Evolutionary conservation across 2,797 vertebrate genomes (phyloP).

Genomic region (Notoglanidium macrostoma): DNA sequence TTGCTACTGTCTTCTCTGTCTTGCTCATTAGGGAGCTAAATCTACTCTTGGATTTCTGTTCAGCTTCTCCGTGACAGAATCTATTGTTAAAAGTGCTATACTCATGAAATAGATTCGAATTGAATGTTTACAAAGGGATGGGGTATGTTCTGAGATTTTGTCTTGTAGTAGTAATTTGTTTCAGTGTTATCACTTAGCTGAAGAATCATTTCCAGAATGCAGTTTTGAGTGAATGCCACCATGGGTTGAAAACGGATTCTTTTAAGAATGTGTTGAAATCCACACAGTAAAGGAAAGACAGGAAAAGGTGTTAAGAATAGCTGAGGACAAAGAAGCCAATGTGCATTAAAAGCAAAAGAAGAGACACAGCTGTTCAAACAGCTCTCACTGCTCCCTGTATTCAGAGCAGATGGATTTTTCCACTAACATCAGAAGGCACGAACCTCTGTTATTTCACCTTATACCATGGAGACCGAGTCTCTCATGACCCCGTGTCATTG

Average conservation of each 20-base stretch:
- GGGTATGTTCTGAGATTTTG: not conserved
- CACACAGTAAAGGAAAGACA: constrained; percentile 8
- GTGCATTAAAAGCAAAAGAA: constrained; percentile 30
- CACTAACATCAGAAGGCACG: constrained; percentile 12
- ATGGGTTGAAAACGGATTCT: not conserved
- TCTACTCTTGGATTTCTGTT: not conserved
- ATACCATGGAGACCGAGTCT: constrained; percentile 4
- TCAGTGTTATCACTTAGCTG: not conserved
- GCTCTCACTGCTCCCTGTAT: constrained; percentile 21
- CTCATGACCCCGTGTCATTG: not conserved
- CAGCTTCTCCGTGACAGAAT: not conserved
- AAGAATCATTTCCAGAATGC: not conserved
- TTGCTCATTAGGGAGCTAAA: constrained; percentile 6
- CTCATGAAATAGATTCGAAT: not conserved
- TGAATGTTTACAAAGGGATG: not conserved
- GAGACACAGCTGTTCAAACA: constrained; percentile 56
- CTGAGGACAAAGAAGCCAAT: constrained; percentile 10
- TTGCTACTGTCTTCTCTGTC: not conserved
- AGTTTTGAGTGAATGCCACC: no score
- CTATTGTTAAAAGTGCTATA: not conserved
- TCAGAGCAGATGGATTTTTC: constrained; percentile 31
- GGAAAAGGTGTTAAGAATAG: constrained; percentile 30
- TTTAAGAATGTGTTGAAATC: constrained; percentile 1
- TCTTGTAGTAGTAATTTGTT: not conserved
- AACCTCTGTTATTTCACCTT: constrained; percentile 34